Conservation (phyloP, 2,797 vertebrate genomes). For the Periophthalmus magnuspinnatus region DNA sequence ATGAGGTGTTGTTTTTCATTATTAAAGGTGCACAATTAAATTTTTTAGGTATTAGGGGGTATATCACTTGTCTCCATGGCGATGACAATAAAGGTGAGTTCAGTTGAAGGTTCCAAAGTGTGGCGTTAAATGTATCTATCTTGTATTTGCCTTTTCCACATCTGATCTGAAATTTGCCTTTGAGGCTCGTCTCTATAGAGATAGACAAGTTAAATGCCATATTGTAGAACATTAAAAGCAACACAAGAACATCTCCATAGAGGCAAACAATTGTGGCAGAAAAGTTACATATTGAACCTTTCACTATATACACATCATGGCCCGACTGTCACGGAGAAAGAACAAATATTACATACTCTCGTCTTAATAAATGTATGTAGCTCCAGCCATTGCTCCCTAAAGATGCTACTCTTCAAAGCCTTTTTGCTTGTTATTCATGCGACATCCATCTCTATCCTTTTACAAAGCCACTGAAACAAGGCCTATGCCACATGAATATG, state of each 20-base stretch:
- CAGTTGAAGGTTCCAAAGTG: too few species aligned
- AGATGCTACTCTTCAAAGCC: neutral
- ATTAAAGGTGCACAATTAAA: neutral
- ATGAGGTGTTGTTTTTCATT: neutral
- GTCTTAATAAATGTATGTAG: neutral
- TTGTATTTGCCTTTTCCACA: neutral
- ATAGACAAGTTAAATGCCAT: too few species aligned
- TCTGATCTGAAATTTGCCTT: neutral
- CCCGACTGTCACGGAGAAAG: neutral
- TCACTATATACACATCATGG: neutral
- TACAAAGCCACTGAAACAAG: neutral
- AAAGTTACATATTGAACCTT: neutral
- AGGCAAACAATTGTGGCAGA: neutral
- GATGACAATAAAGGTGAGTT: too few species aligned
- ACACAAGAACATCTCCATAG: neutral
- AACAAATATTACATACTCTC: neutral
- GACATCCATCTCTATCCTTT: neutral
- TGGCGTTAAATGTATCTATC: too few species aligned
- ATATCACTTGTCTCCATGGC: too few species aligned
- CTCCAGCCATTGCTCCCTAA: neutral
- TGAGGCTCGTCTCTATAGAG: too few species aligned
- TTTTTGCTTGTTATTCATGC: neutral
- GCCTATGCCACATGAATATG: slow-evolving; percentile 5
- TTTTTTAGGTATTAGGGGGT: too few species aligned
- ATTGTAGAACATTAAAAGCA: too few species aligned